Evolutionary conservation across 2,113 vertebrate species (phyloP), one percentile per base, ranked within the genome.

Genomic region (Festucalex cinctus): DNA sequence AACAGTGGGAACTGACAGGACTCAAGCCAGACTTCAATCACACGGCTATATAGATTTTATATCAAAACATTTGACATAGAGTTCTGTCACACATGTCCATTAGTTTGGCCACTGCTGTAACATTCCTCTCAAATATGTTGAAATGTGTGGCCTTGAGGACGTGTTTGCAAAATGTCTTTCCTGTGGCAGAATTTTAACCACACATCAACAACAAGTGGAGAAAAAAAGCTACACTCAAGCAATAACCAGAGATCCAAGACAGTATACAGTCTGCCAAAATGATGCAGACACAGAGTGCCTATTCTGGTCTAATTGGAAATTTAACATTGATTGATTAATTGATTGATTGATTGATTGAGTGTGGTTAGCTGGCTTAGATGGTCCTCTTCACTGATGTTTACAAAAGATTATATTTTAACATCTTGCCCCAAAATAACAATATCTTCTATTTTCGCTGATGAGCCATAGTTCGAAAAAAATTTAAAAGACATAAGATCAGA

Each of bases 161-260:
- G 60, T 6, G 9, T 44, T 87, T 80, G 46, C 73, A 56, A 77
- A 79, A 83, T 61, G 22, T 3, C 32, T 56, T 81, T 85, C 70
- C 76, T 69, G 66, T 85, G 35, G 28, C 24, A 64, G 59, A 64
- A 71, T 56, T 63, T 5, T 16, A 57, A 65, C 65, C 32, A 67
- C 54, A 73, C 37, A 54, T 53, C n/a, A 54, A 54, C 58, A 24
- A 32, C 6, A 39, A 12, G 63, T 17, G 57, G 20, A 60, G 36
- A 61, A 61, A 1, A 39, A 41, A 61, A 12, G 7, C 19, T 60
- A 19, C 32, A 37, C 57, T 59, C 28, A 20, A 36, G 9, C 20
- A 35, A 13, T 19, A 58, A 20, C 6, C 28, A 58, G 16, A 36
- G 56, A 36, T 32, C n/a, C 9, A 39, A 60, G 36, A 60, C 39